Evolutionary conservation across 2,888 invertebrate species (phyloP).

Genomic region (Platycnemis pennipes): DNA sequence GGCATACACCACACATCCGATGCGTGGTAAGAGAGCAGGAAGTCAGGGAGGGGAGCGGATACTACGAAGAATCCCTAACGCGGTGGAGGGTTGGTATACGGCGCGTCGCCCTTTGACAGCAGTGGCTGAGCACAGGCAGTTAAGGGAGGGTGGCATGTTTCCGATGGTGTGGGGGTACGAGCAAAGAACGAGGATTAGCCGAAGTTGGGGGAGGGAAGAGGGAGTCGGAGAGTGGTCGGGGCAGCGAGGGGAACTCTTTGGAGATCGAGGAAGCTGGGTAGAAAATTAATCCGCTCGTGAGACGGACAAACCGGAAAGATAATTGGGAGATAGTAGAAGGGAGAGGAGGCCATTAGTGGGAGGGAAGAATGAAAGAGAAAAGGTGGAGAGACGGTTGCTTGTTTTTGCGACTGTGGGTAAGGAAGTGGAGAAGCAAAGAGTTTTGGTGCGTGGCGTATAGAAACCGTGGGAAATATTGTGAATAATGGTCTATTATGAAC

Average conservation of each 20-base stretch:
- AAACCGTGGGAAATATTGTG: too few relatives aligned
- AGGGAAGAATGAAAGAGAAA: slow-evolving; percentile 6
- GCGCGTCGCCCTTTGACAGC: background rate
- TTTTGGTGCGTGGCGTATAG: too few relatives aligned
- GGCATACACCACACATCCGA: too few relatives aligned
- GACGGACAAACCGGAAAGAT: slow-evolving; percentile 51
- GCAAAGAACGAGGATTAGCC: background rate
- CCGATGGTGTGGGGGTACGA: background rate
- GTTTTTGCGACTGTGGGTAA: too few relatives aligned
- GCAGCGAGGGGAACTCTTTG: background rate
- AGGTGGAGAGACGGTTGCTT: background rate
- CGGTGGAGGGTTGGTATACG: background rate
- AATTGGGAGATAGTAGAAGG: slow-evolving; percentile 52
- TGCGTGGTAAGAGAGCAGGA: too few relatives aligned
- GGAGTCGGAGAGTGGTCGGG: background rate
- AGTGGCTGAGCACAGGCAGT: background rate
- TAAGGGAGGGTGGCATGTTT: background rate
- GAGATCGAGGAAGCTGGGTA: background rate
- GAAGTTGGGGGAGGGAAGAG: background rate
- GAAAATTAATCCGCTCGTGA: slow-evolving; percentile 49
- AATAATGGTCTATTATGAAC: too few relatives aligned
- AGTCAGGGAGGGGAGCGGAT: too few relatives aligned
- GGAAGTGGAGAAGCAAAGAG: too few relatives aligned
- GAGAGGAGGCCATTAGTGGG: slow-evolving; percentile 27
- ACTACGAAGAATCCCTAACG: background rate